phyloP scores from a whole-genome alignment of 2,113 vertebrate genomes.

The Triplophysa rosa region DNA sequence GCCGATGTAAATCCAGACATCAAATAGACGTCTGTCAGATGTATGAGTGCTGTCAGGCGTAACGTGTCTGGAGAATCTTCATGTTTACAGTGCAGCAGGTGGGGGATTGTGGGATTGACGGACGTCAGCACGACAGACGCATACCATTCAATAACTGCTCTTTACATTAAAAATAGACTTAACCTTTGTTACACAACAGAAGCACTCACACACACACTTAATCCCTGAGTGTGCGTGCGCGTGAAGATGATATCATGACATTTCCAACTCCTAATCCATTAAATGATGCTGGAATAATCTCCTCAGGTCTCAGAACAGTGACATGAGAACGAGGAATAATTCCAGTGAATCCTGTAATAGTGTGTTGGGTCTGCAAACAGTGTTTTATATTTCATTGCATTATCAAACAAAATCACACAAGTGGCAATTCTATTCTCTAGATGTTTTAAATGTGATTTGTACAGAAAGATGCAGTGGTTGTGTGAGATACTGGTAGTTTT shows the following conservation, averaged over 20 bases:
- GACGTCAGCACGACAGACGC: neutral
- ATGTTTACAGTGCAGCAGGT: neutral
- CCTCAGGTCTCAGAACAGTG: constrained; percentile 31
- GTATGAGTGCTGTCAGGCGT: too few species aligned
- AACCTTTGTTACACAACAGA: constrained; percentile 42
- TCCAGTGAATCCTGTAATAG: too few species aligned
- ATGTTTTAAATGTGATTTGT: too few species aligned
- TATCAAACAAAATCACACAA: too few species aligned
- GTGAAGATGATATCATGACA: neutral
- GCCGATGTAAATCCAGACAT: too few species aligned
- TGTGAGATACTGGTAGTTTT: too few species aligned
- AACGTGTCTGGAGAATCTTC: too few species aligned
- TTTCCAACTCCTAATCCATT: constrained; percentile 36
- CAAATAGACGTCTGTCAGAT: too few species aligned
- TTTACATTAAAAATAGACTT: constrained; percentile 29
- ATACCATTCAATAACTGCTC: constrained; percentile 23
- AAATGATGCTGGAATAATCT: constrained; percentile 45
- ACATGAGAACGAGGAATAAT: neutral
- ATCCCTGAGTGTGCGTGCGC: neutral
- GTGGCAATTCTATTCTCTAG: too few species aligned
- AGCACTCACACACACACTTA: constrained; percentile 5
- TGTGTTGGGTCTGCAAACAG: too few species aligned
- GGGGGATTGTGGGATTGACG: neutral
- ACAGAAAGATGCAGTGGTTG: too few species aligned
- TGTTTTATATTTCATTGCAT: too few species aligned